These are phyloP conservation scores for Heliothis subflexa DNA, from an alignment of 1,140 invertebrate species.

Conservation along the genomic window DNA sequence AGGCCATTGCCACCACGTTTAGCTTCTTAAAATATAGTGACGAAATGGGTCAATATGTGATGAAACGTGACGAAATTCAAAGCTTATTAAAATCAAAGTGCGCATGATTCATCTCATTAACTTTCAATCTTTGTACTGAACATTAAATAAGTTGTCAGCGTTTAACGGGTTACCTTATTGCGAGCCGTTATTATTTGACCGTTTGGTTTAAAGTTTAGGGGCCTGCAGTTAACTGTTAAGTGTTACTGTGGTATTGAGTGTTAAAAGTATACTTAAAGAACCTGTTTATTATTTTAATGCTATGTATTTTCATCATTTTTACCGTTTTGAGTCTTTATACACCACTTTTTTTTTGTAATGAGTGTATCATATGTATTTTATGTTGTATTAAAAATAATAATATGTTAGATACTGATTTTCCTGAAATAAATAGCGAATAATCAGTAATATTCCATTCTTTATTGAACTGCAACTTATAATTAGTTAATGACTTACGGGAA, in stretches of 20 bases:
- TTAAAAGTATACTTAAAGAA: no score
- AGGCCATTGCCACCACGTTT: not conserved
- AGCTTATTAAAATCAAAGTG: not conserved
- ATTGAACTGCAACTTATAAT: no score
- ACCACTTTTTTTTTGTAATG: no score
- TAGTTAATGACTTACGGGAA: no score
- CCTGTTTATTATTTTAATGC: no score
- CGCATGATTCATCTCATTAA: conserved; percentile 40
- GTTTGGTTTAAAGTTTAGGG: conserved; percentile 39
- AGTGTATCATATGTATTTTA: no score
- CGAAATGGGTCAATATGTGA: not conserved
- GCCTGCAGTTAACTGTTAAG: not conserved
- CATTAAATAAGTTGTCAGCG: conserved; percentile 9
- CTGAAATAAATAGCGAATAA: no score
- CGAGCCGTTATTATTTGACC: conserved; percentile 35
- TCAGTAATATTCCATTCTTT: no score
- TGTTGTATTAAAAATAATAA: no score
- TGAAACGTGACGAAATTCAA: not conserved
- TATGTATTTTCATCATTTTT: no score
- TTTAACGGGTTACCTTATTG: not conserved
- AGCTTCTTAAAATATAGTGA: not conserved
- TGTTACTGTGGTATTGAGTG: not conserved
- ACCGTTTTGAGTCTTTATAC: no score
- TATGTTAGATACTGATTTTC: no score
- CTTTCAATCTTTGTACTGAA: not conserved